These are phyloP conservation scores for Sminthurides aquaticus DNA, from an alignment of 2,888 invertebrate genomes.

Conservation along the genomic window DNA sequence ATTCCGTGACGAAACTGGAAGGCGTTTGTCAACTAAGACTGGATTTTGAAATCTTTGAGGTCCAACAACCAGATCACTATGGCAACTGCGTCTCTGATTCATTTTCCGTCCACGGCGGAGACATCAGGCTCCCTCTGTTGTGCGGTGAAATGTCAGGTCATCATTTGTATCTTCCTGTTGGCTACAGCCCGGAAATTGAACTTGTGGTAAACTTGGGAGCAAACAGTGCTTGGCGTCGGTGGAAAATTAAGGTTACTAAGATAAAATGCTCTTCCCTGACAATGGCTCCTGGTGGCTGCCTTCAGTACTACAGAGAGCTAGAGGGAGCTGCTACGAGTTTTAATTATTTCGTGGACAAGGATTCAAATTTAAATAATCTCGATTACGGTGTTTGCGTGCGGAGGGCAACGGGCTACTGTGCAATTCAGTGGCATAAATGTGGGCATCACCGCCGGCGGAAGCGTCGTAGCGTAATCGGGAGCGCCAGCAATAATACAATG, in stretches of 20 bases:
- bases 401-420: constrained; percentile 40
- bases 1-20: constrained; percentile 35
- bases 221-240: constrained; percentile 29
- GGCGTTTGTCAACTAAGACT: constrained; percentile 61
- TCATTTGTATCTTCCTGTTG: constrained; percentile 40
- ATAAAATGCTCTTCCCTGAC: constrained; percentile 33
- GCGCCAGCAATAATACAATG: constrained; percentile 38
- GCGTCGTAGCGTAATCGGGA: constrained; percentile 16
- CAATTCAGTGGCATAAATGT: constrained; percentile 29
- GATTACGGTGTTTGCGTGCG: constrained; percentile 42
- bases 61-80: constrained; percentile 44
- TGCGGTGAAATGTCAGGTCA: constrained; percentile 41
- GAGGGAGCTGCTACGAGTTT: constrained; percentile 37
- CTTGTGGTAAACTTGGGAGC: constrained; percentile 30
- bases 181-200: constrained; percentile 30
- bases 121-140: constrained; percentile 33
- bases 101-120: constrained; percentile 36
- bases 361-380: constrained; percentile 35
- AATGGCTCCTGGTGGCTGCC: constrained; percentile 38
- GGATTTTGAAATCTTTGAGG: constrained; percentile 64
- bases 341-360: constrained; percentile 33
- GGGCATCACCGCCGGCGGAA: neutral
- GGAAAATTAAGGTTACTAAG: constrained; percentile 39
- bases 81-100: constrained; percentile 35
- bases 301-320: constrained; percentile 30